Evolutionary conservation across 2,888 invertebrate species (phyloP), one percentile per base, ranked within the genome.

Genomic region (Exocentrus adspersus): DNA sequence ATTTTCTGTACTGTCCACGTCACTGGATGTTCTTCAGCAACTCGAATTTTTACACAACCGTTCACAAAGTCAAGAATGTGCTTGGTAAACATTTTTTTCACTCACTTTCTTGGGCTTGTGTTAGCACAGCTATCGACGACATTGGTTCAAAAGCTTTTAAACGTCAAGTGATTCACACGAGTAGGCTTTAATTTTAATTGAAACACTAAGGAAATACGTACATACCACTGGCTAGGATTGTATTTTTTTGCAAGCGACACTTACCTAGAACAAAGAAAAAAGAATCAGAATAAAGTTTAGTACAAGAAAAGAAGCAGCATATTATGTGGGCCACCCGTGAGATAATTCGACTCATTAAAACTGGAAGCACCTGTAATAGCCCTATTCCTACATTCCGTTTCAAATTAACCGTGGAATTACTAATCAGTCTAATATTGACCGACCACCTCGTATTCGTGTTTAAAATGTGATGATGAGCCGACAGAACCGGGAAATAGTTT

Each of bases 11-110:
- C n/a, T n/a, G n/a, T n/a, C 1, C 7, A 37, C 32, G 51, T 32
- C 51, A 51, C 51, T 51, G 51, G 14, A 37, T 12, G 4, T 12
- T 37, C 14, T 10, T 14, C 37, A 37, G 10, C n/a, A 37, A 12
- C n/a, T 37, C 4, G 37, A 37, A 37, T 37, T n/a, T 37, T 37
- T 37, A 37, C 37, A 9, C 12, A 12, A 30, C 37, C 12, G 14
- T 14, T 2, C 16, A 57, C 57, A 57, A 46, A 45, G 32, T 20
- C 20, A 46, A 57, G 57, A 57, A 57, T 46, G 19, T 16, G 46
- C 46, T 46, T 12, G 57, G 57, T 46, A 57, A 57, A 57, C n/a
- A 57, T 20, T 57, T 56, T n/a, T 57, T 57, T 57, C 45, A 57
- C 57, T 45, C 30, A 45, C 57, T 57, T 57, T 57, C 57, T 19